Evolutionary conservation across 2,797 vertebrate genomes (phyloP).

Genomic region (Cryptoblepharus egeriae): DNA sequence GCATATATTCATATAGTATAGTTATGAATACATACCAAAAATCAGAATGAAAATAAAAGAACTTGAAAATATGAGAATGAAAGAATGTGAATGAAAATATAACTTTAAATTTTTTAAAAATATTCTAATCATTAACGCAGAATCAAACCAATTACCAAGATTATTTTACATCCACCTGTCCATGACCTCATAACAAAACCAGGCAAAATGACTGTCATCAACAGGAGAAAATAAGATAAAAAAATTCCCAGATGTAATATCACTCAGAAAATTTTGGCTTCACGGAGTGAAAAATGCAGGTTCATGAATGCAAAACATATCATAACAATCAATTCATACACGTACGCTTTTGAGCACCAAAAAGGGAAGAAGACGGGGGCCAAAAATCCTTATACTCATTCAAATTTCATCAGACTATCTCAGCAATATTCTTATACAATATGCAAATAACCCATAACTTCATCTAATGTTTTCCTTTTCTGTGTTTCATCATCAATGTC

Average conservation of each 20-base stretch:
- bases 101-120: slow-evolving; percentile 82
- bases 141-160: slow-evolving; percentile 76
- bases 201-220: slow-evolving; percentile 83
- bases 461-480: slow-evolving; percentile 51
- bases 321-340: slow-evolving; percentile 73
- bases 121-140: slow-evolving; percentile 79
- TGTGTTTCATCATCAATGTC: slow-evolving; percentile 66
- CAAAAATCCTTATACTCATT: slow-evolving; percentile 74
- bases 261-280: slow-evolving; percentile 82
- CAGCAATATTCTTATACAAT: slow-evolving; percentile 72
- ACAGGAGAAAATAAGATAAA: slow-evolving; percentile 78
- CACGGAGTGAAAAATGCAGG: slow-evolving; percentile 75
- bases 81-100: no score
- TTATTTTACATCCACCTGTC: slow-evolving; percentile 83
- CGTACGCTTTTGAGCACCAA: slow-evolving; percentile 74
- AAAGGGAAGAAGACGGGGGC: slow-evolving; percentile 14
- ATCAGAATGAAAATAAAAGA: no score
- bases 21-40: no score
- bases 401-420: slow-evolving; percentile 72
- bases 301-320: slow-evolving; percentile 76
- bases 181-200: slow-evolving; percentile 82
- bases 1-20: no score
- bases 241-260: slow-evolving; percentile 81
- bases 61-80: no score
- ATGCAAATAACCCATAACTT: slow-evolving; percentile 70